phyloP scores from a whole-genome alignment of 1,140 invertebrate genomes.

The Mycetomoellerius zeteki region DNA sequence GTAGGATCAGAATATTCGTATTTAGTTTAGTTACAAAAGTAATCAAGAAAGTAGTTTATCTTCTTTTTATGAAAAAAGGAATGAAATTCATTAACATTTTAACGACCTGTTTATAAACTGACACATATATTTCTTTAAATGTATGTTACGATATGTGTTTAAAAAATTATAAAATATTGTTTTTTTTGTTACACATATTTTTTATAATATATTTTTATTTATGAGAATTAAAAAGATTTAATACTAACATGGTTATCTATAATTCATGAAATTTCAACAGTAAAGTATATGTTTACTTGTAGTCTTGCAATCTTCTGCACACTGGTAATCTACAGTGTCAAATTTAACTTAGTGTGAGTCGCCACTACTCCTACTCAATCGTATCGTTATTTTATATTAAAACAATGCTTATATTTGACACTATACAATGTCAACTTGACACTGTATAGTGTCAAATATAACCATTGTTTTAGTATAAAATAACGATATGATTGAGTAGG shows the following conservation, averaged over 20 bases:
- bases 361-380: too few species aligned
- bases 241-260: neutral
- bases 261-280: neutral
- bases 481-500: too few species aligned
- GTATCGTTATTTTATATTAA: too few species aligned
- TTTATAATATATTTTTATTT: neutral
- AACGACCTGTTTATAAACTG: neutral
- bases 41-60: neutral
- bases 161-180: neutral
- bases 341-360: too few species aligned
- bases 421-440: too few species aligned
- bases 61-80: neutral
- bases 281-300: conserved; percentile 24
- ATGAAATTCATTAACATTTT: neutral
- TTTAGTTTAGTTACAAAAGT: neutral
- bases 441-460: too few species aligned
- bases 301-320: neutral
- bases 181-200: too few species aligned
- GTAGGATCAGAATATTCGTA: neutral
- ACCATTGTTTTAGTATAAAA: too few species aligned
- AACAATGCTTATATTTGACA: too few species aligned
- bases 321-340: too few species aligned
- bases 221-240: neutral
- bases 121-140: neutral
- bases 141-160: neutral